Evolutionary conservation across 1,140 invertebrate species (phyloP).

Genomic region (Zaprionus ornatus): DNA sequence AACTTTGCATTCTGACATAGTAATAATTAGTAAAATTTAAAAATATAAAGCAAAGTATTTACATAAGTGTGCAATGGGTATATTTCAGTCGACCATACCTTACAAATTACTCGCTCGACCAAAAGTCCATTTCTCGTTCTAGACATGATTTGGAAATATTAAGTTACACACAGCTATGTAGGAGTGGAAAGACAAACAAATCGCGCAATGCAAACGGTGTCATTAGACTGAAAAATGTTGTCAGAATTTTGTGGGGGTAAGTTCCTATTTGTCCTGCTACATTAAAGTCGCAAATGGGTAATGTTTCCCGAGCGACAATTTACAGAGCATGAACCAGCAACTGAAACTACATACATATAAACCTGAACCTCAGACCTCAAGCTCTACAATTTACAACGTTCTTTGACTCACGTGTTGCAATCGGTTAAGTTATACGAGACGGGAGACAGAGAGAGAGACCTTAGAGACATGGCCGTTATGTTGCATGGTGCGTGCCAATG

Average conservation of each 20-base stretch:
- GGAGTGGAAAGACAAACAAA: conserved; percentile 21
- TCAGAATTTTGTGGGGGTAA: background rate
- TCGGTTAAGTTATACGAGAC: conserved; percentile 36
- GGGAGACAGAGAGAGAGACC: background rate
- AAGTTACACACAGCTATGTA: conserved; percentile 18
- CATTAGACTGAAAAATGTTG: conserved; percentile 27
- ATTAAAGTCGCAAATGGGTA: conserved; percentile 46
- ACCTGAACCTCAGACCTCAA: conserved; percentile 31
- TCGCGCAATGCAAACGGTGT: conserved; percentile 8
- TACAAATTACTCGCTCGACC: background rate
- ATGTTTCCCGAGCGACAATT: conserved; percentile 39
- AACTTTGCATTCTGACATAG: background rate
- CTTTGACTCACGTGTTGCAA: conserved; percentile 30
- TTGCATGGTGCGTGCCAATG: conserved; percentile 4
- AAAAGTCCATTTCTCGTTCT: background rate
- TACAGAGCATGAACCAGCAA: conserved; percentile 45
- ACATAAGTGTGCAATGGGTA: background rate
- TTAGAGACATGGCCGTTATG: conserved; percentile 10
- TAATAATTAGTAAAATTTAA: background rate
- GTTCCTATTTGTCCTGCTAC: conserved; percentile 12
- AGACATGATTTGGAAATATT: conserved; percentile 13
- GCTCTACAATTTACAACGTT: conserved; percentile 9
- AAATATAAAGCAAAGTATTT: background rate
- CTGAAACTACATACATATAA: background rate
- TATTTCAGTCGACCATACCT: background rate